These are phyloP conservation scores for Pseudochromis fuscus DNA, from an alignment of 2,797 vertebrate species.

Conservation along the genomic window DNA sequence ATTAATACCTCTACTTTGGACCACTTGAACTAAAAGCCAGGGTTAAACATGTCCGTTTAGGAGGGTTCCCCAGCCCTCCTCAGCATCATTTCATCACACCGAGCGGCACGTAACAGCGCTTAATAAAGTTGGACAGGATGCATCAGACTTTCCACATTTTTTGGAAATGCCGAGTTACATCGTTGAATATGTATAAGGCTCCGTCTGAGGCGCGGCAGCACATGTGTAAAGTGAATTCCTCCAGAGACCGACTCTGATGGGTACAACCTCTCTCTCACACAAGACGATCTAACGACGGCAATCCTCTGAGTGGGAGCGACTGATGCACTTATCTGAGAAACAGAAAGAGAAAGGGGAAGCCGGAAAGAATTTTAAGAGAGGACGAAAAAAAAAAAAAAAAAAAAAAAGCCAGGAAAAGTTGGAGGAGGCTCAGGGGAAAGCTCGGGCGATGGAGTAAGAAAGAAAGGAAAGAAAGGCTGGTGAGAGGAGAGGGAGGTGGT, in stretches of 20 bases:
- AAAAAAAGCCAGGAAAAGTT: slow-evolving; percentile 57
- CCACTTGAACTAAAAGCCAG: background rate
- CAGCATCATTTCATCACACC: slow-evolving; percentile 23
- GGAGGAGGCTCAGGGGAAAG: slow-evolving; percentile 58
- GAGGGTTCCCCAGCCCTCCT: slow-evolving; percentile 3
- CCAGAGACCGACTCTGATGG: slow-evolving; percentile 63
- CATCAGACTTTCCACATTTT: slow-evolving; percentile 46
- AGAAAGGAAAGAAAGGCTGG: slow-evolving; percentile 35
- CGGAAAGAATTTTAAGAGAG: slow-evolving; percentile 52
- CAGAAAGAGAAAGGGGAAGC: slow-evolving; percentile 35
- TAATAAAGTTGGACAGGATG: slow-evolving; percentile 46
- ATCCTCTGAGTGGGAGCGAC: slow-evolving; percentile 53
- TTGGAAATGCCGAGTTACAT: slow-evolving; percentile 35
- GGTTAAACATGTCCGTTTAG: slow-evolving; percentile 18
- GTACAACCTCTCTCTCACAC: slow-evolving; percentile 63
- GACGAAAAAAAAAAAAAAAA: slow-evolving; percentile 5
- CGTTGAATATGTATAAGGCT: slow-evolving; percentile 70
- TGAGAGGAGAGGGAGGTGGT: background rate
- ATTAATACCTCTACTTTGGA: background rate
- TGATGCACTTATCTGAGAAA: slow-evolving; percentile 71
- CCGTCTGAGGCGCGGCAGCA: slow-evolving; percentile 53
- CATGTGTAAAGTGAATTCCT: slow-evolving; percentile 65
- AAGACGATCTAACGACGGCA: slow-evolving; percentile 51
- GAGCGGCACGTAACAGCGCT: background rate
- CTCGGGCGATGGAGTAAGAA: slow-evolving; percentile 23